Evolutionary conservation across 2,113 vertebrate genomes (phyloP).

Genomic region (Phaetusa simplex): DNA sequence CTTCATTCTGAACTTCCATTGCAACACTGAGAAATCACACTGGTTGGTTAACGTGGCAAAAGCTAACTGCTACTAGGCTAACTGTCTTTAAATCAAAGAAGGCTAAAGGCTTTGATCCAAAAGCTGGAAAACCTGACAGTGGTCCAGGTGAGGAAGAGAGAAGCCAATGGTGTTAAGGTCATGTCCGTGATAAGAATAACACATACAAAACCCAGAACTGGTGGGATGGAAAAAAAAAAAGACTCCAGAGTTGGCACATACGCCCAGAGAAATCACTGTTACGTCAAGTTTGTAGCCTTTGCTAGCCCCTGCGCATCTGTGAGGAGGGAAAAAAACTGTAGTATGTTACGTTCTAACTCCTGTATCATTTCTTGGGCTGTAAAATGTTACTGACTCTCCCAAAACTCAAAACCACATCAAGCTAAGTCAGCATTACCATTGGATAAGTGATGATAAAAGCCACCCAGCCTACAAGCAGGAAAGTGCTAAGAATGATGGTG

Average conservation of each 20-base stretch:
- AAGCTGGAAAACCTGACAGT: background rate
- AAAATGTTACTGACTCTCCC: background rate
- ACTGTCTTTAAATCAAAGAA: background rate
- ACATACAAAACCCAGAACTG: background rate
- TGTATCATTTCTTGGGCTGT: background rate
- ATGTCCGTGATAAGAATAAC: background rate
- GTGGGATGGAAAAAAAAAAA: background rate
- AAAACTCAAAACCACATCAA: background rate
- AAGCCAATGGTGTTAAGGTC: background rate
- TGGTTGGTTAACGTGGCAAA: background rate
- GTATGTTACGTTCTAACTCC: background rate
- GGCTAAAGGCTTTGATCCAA: background rate
- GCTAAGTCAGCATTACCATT: conserved; percentile 76
- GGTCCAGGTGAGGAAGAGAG: background rate
- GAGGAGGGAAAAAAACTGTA: background rate
- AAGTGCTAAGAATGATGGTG: conserved; percentile 93
- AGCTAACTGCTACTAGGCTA: background rate
- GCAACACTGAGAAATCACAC: background rate
- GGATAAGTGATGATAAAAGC: conserved; percentile 97
- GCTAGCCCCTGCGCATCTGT: background rate
- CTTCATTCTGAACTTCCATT: background rate
- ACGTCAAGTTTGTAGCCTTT: background rate
- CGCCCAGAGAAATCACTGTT: background rate
- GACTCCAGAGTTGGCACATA: background rate
- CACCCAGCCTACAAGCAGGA: conserved; percentile 94